A percentile compares a stretch with the other conserved stretches of the same genome.
Evolutionary conservation across 2,113 vertebrate species (phyloP).

Genomic region (Cyprinodon brontotheroides): DNA sequence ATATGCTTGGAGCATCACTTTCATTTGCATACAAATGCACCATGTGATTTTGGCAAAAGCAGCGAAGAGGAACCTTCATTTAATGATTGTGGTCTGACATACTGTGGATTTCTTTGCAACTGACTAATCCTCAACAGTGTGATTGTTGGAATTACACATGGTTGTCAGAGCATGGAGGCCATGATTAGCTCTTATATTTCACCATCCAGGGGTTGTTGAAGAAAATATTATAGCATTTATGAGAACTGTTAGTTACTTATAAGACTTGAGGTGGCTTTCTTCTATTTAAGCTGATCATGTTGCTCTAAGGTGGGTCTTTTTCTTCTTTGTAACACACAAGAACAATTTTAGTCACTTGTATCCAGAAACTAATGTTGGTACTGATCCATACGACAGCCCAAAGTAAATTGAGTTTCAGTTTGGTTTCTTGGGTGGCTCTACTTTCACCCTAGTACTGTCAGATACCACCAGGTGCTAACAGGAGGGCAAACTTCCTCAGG

Average conservation of each 20-base stretch:
- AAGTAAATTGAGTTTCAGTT: too few species aligned
- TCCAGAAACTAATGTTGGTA: not conserved
- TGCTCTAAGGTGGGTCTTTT: slow-evolving; percentile 12
- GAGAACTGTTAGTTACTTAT: slow-evolving; percentile 44
- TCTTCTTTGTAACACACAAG: slow-evolving; percentile 13
- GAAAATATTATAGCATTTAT: slow-evolving; percentile 37
- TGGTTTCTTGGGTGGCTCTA: too few species aligned
- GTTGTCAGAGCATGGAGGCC: slow-evolving; percentile 57
- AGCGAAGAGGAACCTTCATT: slow-evolving; percentile 64
- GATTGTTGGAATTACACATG: slow-evolving; percentile 54
- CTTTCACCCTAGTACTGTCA: too few species aligned
- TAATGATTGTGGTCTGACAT: slow-evolving; percentile 65
- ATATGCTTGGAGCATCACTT: slow-evolving; percentile 32
- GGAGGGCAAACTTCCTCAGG: too few species aligned
- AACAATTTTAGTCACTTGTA: slow-evolving; percentile 18
- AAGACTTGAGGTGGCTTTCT: slow-evolving; percentile 38
- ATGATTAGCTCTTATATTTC: slow-evolving; percentile 70
- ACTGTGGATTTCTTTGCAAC: slow-evolving; percentile 52
- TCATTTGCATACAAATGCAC: slow-evolving; percentile 66
- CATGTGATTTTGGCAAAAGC: slow-evolving; percentile 50
- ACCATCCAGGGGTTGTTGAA: slow-evolving; percentile 48
- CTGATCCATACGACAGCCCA: too few species aligned
- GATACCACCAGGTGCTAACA: too few species aligned
- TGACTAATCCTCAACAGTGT: slow-evolving; percentile 63
- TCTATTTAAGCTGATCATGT: slow-evolving; percentile 52